Evolutionary conservation across 2,888 invertebrate species (phyloP), one percentile per base, ranked within the genome.

Genomic region (Platycheirus albimanus): DNA sequence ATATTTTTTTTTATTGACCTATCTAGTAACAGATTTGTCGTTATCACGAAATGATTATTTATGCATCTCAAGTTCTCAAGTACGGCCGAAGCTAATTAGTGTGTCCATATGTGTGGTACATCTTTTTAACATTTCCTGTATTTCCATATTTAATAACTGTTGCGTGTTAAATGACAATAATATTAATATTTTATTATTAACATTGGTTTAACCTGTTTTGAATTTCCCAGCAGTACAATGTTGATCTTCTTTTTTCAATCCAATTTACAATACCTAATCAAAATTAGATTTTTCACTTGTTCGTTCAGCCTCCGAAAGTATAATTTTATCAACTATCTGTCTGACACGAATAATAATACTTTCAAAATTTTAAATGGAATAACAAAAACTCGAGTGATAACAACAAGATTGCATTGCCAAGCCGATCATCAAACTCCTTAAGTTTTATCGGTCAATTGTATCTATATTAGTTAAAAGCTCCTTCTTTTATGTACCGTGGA

Each of bases 151-250:
- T 28, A 67, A 19, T 58, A 10, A 13, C 24, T 58, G 10, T 52
- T 67, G 75, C 67, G 51, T 75, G 75, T 15, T 33, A 1, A 54
- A 20, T n/a, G 10, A 38, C 5, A 10, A 19, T 15, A 24, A 4
- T 24, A 20, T 47, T 7, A 47, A 10, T 47, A 28, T 52, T 56
- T 36, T 1, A 4, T 24, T 24, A 4, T 24, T 24, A 24, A 24
- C n/a, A n/a, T n/a, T n/a, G n/a, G n/a, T n/a, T n/a, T n/a, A n/a
- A n/a, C n/a, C n/a, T n/a, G n/a, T n/a, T n/a, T n/a, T n/a, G n/a
- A n/a, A n/a, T n/a, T n/a, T n/a, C n/a, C n/a, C n/a, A n/a, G 11
- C 2, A 15, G 13, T n/a, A 15, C 5, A 51, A 30, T 51, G 10
- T 0, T 8, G 3, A 13, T 19, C 33, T 17, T 17, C 17, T 17